Evolutionary conservation across 2,888 invertebrate genomes (phyloP).

Genomic region (Phortica magna): DNA sequence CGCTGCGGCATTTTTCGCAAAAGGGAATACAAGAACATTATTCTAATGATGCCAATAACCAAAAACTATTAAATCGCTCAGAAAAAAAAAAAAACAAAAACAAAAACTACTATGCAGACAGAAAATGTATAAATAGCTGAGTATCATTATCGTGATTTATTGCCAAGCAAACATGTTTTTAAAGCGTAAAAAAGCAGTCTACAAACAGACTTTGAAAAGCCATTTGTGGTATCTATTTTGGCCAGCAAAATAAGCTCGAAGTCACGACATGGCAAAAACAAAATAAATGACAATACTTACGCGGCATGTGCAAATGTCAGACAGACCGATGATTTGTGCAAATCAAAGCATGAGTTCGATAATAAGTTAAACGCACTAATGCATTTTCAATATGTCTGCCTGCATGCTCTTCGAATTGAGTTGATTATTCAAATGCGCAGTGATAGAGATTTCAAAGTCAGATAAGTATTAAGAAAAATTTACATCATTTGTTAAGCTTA

Average conservation of each 20-base stretch:
- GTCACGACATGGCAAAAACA: neutral
- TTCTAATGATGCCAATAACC: neutral
- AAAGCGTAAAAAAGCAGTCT: slow-evolving; percentile 4
- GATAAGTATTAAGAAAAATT: no score
- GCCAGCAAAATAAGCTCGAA: neutral
- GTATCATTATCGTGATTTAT: slow-evolving; percentile 22
- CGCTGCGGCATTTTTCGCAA: slow-evolving; percentile 30
- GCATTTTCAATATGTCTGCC: neutral
- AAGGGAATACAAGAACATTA: slow-evolving; percentile 41
- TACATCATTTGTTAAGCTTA: no score
- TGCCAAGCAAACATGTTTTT: slow-evolving; percentile 6
- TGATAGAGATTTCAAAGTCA: no score
- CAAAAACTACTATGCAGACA: slow-evolving; percentile 2
- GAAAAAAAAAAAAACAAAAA: neutral
- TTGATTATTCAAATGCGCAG: neutral
- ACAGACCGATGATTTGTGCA: neutral
- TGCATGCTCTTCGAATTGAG: neutral
- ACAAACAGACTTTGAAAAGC: neutral
- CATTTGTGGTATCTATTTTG: neutral
- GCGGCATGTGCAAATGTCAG: neutral
- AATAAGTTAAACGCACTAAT: neutral
- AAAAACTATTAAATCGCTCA: neutral
- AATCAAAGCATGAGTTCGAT: neutral
- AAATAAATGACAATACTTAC: neutral
- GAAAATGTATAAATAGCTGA: slow-evolving; percentile 8